These are phyloP conservation scores for Grapholita molesta DNA, from an alignment of 1,140 invertebrate species.

Conservation along the genomic window DNA sequence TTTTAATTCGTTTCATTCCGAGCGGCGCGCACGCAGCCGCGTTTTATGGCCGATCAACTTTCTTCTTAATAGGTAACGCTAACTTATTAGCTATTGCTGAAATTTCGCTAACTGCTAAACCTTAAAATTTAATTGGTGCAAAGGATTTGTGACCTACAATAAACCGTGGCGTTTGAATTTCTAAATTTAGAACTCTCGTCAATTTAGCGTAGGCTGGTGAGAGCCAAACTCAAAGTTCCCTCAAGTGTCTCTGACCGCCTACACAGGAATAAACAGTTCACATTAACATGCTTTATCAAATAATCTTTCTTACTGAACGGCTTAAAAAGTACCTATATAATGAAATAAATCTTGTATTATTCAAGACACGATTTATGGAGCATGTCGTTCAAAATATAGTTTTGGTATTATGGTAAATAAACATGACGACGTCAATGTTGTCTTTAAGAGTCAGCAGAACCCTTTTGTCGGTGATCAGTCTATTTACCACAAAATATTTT, in stretches of 20 bases:
- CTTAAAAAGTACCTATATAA: too few relatives aligned
- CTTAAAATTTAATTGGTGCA: not conserved
- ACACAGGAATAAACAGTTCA: not conserved
- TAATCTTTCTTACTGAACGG: too few relatives aligned
- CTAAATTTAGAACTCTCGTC: not conserved
- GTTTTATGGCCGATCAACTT: constrained; percentile 54
- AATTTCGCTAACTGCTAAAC: constrained; percentile 11
- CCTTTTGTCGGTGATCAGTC: not conserved
- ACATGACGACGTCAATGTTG: too few relatives aligned
- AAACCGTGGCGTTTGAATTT: not conserved
- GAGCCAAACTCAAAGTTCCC: not conserved
- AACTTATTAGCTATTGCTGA: constrained; percentile 14
- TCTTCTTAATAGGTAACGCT: constrained; percentile 35
- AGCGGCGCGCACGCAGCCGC: constrained; percentile 39
- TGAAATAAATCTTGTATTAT: too few relatives aligned
- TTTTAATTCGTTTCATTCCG: constrained; percentile 76
- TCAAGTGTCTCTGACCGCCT: too few relatives aligned
- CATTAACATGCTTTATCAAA: too few relatives aligned
- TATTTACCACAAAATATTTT: not conserved
- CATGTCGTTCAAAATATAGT: too few relatives aligned
- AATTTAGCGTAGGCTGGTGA: not conserved
- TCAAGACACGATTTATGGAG: too few relatives aligned
- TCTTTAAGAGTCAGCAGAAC: too few relatives aligned
- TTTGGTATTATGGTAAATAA: too few relatives aligned
- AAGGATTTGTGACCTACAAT: not conserved